Evolutionary conservation across 2,797 vertebrate genomes (phyloP).

Genomic region (Malacoctenus gilli): DNA sequence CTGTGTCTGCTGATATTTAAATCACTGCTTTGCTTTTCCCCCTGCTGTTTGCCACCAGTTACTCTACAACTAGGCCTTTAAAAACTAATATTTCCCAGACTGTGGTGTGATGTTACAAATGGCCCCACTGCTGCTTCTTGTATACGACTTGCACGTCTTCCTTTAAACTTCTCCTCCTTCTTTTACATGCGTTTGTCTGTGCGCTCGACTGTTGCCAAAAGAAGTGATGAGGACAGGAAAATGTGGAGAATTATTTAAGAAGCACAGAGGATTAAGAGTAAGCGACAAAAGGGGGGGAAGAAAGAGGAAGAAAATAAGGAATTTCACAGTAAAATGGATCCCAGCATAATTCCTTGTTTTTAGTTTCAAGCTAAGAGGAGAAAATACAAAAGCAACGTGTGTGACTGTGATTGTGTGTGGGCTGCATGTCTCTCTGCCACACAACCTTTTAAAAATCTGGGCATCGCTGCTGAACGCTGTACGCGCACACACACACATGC

Average conservation of each 20-base stretch:
- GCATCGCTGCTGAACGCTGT: constrained; percentile 41
- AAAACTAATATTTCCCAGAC: too few species aligned
- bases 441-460: constrained; percentile 54
- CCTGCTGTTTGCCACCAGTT: too few species aligned
- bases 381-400: constrained; percentile 32
- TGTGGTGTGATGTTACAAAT: too few species aligned
- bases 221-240: not conserved
- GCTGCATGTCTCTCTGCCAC: constrained; percentile 38
- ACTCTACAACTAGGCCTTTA: too few species aligned
- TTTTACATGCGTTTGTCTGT: not conserved
- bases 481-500: constrained; percentile 47
- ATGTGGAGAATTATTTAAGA: constrained; percentile 22
- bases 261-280: constrained; percentile 40
- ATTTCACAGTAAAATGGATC: constrained; percentile 45
- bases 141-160: not conserved
- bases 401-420: constrained; percentile 6
- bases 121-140: not conserved
- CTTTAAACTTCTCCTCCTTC: not conserved
- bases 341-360: constrained; percentile 43
- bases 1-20: too few species aligned
- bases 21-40: too few species aligned
- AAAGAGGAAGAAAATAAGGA: constrained; percentile 3
- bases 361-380: constrained; percentile 39
- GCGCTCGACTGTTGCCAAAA: constrained; percentile 23
- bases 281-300: constrained; percentile 4